These are phyloP conservation scores for Varanus salvator DNA, from an alignment of 2,113 vertebrate species.

Conservation along the genomic window DNA sequence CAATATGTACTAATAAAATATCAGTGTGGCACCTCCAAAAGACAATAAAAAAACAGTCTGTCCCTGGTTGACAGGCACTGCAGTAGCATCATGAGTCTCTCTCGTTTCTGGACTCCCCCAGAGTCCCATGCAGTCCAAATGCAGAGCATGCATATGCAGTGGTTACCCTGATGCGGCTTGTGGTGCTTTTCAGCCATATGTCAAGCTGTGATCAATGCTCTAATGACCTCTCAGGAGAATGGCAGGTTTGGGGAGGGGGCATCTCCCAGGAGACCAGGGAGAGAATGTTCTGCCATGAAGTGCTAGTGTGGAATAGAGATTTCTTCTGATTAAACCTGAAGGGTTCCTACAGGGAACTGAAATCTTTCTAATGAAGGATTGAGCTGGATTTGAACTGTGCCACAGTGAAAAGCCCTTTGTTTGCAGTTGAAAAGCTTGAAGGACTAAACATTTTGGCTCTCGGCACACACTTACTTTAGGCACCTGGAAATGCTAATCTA, in stretches of 20 bases:
- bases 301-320: slow-evolving; percentile 49
- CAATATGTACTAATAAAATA: no score
- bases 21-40: no score
- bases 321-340: slow-evolving; percentile 77
- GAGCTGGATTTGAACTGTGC: slow-evolving; percentile 73
- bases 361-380: slow-evolving; percentile 81
- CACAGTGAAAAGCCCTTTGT: slow-evolving; percentile 80
- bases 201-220: slow-evolving; percentile 38
- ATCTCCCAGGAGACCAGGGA: slow-evolving; percentile 70
- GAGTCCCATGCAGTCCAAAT: background rate
- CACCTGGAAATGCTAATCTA: slow-evolving; percentile 79
- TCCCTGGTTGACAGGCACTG: no score
- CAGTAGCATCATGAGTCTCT: background rate
- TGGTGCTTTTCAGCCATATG: slow-evolving; percentile 20
- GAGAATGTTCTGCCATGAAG: slow-evolving; percentile 66
- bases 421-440: slow-evolving; percentile 74
- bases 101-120: background rate
- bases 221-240: slow-evolving; percentile 52
- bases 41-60: background rate
- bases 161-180: slow-evolving; percentile 34
- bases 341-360: slow-evolving; percentile 74
- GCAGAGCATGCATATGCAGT: background rate
- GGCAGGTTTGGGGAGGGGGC: slow-evolving; percentile 43
- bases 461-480: slow-evolving; percentile 66
- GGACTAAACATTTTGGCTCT: slow-evolving; percentile 73